These are phyloP conservation scores for Esox niger DNA, from an alignment of 2,113 vertebrate species.

Conservation along the genomic window DNA sequence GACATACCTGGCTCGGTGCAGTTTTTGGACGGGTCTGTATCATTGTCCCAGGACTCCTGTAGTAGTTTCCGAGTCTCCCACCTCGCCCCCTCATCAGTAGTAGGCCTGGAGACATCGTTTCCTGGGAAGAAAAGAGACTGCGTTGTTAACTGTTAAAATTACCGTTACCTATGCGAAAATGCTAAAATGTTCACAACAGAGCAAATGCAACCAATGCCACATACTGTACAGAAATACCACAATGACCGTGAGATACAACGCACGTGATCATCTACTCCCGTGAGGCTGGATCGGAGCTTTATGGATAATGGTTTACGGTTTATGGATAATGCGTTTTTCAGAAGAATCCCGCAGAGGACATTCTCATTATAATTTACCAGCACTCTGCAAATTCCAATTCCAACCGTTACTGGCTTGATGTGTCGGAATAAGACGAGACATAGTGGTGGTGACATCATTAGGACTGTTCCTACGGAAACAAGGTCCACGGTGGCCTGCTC, in stretches of 20 bases:
- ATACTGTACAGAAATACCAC: no score
- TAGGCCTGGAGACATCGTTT: constrained; percentile 64
- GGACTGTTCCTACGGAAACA: neutral
- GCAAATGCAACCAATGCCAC: no score
- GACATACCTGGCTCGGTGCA: constrained; percentile 92
- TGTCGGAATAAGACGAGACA: constrained; percentile 32
- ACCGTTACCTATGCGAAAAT: no score
- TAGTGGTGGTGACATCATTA: constrained; percentile 41
- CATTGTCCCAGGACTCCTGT: constrained; percentile 69
- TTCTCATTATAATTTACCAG: neutral
- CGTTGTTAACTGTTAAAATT: no score
- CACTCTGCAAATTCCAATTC: neutral
- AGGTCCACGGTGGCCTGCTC: neutral
- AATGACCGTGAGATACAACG: no score
- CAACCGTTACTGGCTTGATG: neutral
- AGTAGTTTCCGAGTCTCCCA: constrained; percentile 85
- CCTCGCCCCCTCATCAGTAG: constrained; percentile 55
- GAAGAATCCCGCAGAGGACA: neutral
- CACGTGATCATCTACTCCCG: no score
- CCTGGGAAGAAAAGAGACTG: constrained; percentile 55
- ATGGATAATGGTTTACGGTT: neutral
- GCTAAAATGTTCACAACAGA: no score
- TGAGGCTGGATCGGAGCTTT: no score
- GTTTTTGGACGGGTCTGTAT: constrained; percentile 75
- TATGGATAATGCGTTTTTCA: neutral